A percentile compares a stretch with the other conserved stretches of the same genome.
Conservation (phyloP, 2,888 invertebrate genomes). For the Tachystola acroxantha region DNA sequence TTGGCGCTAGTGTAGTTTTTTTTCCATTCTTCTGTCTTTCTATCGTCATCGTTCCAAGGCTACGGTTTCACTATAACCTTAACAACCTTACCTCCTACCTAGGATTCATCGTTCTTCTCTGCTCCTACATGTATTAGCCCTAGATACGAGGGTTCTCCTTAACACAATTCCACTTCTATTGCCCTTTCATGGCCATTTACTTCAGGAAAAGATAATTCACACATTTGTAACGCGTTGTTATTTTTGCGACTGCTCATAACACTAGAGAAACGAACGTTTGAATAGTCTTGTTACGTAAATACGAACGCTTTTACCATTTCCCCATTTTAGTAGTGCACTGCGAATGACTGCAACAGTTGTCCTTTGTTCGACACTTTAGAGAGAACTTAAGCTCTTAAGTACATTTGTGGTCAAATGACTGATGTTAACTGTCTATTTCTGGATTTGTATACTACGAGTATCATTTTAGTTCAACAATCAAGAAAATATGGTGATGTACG, state of each 20-base stretch:
- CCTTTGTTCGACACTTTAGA: not conserved
- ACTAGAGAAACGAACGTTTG: conserved; percentile 14
- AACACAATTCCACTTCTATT: conserved; percentile 13
- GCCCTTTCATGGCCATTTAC: not conserved
- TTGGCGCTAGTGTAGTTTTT: too few relatives aligned
- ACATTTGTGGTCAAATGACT: too few relatives aligned
- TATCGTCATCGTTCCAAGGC: too few relatives aligned
- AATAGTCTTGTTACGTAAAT: conserved; percentile 31
- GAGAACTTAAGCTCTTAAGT: not conserved
- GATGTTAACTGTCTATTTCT: not conserved
- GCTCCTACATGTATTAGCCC: too few relatives aligned
- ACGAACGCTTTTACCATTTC: conserved; percentile 17
- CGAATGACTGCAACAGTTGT: conserved; percentile 16
- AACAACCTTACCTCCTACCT: too few relatives aligned
- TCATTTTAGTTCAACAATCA: too few relatives aligned
- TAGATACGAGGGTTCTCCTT: conserved; percentile 1
- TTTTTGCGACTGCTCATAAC: conserved; percentile 14
- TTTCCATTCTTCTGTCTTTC: too few relatives aligned
- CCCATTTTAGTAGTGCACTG: conserved; percentile 21
- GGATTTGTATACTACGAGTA: too few relatives aligned
- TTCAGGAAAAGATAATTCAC: not conserved
- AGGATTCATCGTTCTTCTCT: too few relatives aligned
- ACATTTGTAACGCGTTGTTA: not conserved
- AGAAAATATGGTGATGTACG: too few relatives aligned
- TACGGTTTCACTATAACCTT: too few relatives aligned